Conservation (phyloP, 2,888 invertebrate species). For the Lacanobia oleracea region DNA sequence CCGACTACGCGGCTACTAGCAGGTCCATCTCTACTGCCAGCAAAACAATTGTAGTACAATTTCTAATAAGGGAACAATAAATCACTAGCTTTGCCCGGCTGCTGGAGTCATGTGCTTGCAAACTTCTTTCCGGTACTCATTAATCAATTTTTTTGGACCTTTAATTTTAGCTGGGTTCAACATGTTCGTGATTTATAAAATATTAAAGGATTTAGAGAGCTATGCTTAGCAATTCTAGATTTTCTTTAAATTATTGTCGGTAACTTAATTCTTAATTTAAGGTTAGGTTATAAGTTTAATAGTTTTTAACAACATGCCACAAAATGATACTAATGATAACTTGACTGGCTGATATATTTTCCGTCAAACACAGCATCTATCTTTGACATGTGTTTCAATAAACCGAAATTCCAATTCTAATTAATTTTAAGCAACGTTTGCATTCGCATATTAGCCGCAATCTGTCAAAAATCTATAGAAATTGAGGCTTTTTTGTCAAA, state of each 20-base stretch:
- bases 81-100: slow-evolving; percentile 47
- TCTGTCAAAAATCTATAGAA: no score
- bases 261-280: background rate
- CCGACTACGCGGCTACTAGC: background rate
- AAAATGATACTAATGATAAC: no score
- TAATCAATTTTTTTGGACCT: slow-evolving; percentile 53
- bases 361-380: no score
- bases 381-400: no score
- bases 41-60: slow-evolving; percentile 57
- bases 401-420: no score
- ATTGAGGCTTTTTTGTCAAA: no score
- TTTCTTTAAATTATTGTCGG: no score
- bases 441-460: no score
- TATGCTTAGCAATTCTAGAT: background rate
- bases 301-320: no score
- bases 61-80: slow-evolving; percentile 54
- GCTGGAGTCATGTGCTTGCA: slow-evolving; percentile 52
- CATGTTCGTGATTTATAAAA: slow-evolving; percentile 34
- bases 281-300: no score
- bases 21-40: background rate
- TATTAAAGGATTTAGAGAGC: background rate
- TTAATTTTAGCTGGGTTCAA: slow-evolving; percentile 35
- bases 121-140: slow-evolving; percentile 55
- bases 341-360: no score
- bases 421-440: no score